A percentile compares a stretch with the other conserved stretches of the same genome.
Conservation (phyloP, 2,113 vertebrate species). For the Cyanoderma ruficeps region DNA sequence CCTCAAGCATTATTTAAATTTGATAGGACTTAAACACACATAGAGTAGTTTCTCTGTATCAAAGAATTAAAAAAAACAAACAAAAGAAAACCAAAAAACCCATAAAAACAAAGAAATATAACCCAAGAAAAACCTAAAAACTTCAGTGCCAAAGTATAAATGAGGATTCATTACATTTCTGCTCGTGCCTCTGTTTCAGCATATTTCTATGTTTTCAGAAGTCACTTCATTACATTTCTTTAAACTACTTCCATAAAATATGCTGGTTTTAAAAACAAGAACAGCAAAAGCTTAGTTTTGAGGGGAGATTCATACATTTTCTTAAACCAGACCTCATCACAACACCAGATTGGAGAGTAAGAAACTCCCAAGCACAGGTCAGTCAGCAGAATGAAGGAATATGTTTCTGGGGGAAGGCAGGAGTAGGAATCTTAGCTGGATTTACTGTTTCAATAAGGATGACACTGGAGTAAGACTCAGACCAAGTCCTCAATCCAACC, state of each 20-base stretch:
- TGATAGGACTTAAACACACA: accelerated
- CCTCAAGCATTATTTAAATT: not conserved
- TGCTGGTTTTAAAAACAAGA: not conserved
- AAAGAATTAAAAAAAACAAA: not conserved
- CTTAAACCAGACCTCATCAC: not conserved
- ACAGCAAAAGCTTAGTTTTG: not conserved
- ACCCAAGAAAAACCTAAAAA: not conserved
- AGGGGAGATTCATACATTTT: not conserved
- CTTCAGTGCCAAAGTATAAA: not conserved
- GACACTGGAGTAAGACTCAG: not conserved
- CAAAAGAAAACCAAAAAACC: not conserved
- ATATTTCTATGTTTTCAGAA: not conserved
- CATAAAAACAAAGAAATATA: too few relatives aligned
- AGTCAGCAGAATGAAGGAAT: not conserved
- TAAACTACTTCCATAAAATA: not conserved
- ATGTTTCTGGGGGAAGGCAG: not conserved
- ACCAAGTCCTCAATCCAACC: not conserved
- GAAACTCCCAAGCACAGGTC: not conserved
- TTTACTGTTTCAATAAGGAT: not conserved
- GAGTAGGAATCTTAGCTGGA: not conserved
- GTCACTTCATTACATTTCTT: not conserved
- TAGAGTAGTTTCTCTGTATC: not conserved
- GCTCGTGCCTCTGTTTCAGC: not conserved
- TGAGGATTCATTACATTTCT: not conserved
- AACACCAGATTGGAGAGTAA: not conserved